These are phyloP conservation scores for Allacma fusca DNA, from an alignment of 2,888 invertebrate genomes.

Conservation along the genomic window DNA sequence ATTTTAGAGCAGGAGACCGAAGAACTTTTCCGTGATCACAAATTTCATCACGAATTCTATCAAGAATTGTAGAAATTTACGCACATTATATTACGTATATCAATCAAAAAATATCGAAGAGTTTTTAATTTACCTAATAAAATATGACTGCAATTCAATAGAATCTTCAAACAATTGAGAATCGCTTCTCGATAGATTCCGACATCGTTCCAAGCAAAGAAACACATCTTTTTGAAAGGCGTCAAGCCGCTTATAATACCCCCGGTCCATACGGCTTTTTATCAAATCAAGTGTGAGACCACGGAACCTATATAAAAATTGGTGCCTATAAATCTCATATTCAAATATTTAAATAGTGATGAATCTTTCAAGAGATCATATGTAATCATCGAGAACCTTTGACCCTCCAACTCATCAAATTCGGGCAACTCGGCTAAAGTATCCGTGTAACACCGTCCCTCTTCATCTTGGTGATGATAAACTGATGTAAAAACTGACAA, in stretches of 20 bases:
- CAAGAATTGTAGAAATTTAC: slow-evolving; percentile 17
- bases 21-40: slow-evolving; percentile 82
- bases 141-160: slow-evolving; percentile 89
- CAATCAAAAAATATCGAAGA: slow-evolving; percentile 10
- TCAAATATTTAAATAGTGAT: too few relatives aligned
- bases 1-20: slow-evolving; percentile 85
- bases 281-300: slow-evolving; percentile 91
- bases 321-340: too few relatives aligned
- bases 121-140: slow-evolving; percentile 70
- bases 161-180: slow-evolving; percentile 96
- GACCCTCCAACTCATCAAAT: slow-evolving; percentile 78
- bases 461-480: slow-evolving; percentile 96
- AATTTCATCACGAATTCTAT: slow-evolving; percentile 69
- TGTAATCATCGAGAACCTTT: slow-evolving; percentile 70
- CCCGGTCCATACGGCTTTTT: slow-evolving; percentile 89
- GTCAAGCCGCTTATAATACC: slow-evolving; percentile 91
- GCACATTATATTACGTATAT: not conserved
- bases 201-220: slow-evolving; percentile 85
- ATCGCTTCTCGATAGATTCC: slow-evolving; percentile 86
- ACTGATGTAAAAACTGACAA: slow-evolving; percentile 90
- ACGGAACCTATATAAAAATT: slow-evolving; percentile 71
- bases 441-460: slow-evolving; percentile 95
- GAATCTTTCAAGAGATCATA: slow-evolving; percentile 22
- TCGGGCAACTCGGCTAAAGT: slow-evolving; percentile 93
- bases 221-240: slow-evolving; percentile 97